Base-by-base conservation (phyloP, 2,113 vertebrate genomes). In the Etheostoma spectabile region DNA sequence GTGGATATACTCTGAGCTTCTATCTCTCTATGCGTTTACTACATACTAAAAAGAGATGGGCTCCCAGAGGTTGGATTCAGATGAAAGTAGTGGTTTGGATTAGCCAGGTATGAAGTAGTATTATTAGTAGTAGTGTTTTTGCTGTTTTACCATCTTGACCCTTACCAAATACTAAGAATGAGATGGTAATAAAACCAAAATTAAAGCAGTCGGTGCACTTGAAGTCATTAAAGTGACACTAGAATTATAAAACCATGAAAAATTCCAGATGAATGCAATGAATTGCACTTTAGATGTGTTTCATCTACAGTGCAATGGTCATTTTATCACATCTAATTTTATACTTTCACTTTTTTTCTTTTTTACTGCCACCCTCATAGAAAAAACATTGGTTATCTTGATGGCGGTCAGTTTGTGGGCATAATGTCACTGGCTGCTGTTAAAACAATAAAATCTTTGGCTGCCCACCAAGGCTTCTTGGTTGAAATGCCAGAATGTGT, bases 341-440 rank as follows among this genome's bases (percentile, higher is more conserved):
- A 27, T 57, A 33, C 42, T 33, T n/a, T 49, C 5, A 3, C 15
- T n/a, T 46, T n/a, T n/a, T 48, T 12, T 8, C 33, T 66, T 68
- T 73, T 38, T 78, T 35, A 60, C 53, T 30, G 48, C 71, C 60
- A 24, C 33, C 59, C 13, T 62, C 35, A 24, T 14, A 24, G 65
- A 63, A 60, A 27, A 62, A 73, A 64, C 46, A n/a, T 11, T 77
- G 59, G 65, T 60, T 22, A 53, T 49, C 27, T 15, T 74, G 74
- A 65, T 10, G 33, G 48, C 79, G 59, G 45, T 68, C 63, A 51
- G 65, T 55, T 61, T 71, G 82, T 53, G 75, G 71, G 59, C 51
- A 74, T 74, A 74, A 66, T 84, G 30, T 84, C 67, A 64, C 72
- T 72, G 73, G 76, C 76, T 80, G 68, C 79, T 68, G 49, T 61